Conservation (phyloP, 2,113 vertebrate genomes). For the Tretioscincus oriximinensis region DNA sequence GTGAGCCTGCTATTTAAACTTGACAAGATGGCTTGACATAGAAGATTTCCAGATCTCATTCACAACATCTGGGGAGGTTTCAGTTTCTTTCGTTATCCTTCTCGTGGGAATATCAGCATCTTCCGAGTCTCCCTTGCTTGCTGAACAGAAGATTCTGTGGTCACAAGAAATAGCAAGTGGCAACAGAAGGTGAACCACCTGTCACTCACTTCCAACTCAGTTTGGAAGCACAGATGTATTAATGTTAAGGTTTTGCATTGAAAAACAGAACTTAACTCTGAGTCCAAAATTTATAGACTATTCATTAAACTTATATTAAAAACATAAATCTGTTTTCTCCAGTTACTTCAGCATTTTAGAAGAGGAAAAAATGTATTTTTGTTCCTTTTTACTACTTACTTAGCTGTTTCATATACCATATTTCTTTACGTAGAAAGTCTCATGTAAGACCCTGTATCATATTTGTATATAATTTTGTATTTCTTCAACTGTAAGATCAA, state of each 20-base stretch:
- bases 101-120: constrained; percentile 24
- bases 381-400: constrained; percentile 17
- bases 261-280: constrained; percentile 17
- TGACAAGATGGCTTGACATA: constrained; percentile 41
- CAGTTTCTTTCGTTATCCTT: constrained; percentile 51
- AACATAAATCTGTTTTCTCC: constrained; percentile 10
- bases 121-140: constrained; percentile 3
- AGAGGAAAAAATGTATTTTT: constrained; percentile 10
- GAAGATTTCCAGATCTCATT: constrained; percentile 53
- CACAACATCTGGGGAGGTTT: constrained; percentile 44
- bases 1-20: constrained; percentile 38
- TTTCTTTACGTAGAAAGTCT: not conserved
- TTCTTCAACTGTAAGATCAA: not conserved
- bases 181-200: constrained; percentile 34
- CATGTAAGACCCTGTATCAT: not conserved
- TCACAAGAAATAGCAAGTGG: constrained; percentile 19
- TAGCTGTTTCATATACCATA: not conserved
- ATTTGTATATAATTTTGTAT: not conserved
- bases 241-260: not conserved
- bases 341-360: not conserved
- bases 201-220: constrained; percentile 2
- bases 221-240: constrained; percentile 16
- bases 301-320: constrained; percentile 23
- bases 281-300: constrained; percentile 30
- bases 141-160: constrained; percentile 24